phyloP scores from a whole-genome alignment of 2,797 vertebrate species.

The Neoniphon sammara region DNA sequence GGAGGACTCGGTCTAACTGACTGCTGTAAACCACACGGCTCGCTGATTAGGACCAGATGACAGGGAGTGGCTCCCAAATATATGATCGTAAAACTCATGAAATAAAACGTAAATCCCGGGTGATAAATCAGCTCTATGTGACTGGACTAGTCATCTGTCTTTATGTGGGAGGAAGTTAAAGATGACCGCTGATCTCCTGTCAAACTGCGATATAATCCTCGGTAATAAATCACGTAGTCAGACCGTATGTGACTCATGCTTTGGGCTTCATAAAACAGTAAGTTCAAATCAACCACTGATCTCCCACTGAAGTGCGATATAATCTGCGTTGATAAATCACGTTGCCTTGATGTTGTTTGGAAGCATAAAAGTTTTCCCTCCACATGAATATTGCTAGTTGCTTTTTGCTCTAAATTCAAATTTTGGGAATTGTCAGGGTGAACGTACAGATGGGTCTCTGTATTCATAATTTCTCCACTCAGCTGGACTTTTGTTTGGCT shows the following conservation, averaged over 20 bases:
- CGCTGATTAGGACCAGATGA: conserved; percentile 73
- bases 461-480: conserved; percentile 19
- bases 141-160: conserved; percentile 64
- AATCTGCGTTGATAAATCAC: conserved; percentile 66
- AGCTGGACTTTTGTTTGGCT: background rate
- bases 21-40: conserved; percentile 64
- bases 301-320: conserved; percentile 58
- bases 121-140: conserved; percentile 55
- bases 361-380: conserved; percentile 44
- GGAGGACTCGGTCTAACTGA: conserved; percentile 47
- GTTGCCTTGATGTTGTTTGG: conserved; percentile 50
- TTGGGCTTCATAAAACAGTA: conserved; percentile 57
- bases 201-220: conserved; percentile 63
- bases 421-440: conserved; percentile 16
- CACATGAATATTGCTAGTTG: conserved; percentile 42
- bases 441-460: background rate
- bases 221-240: conserved; percentile 53
- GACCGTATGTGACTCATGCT: conserved; percentile 54
- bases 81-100: conserved; percentile 61
- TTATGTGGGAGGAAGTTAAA: conserved; percentile 67
- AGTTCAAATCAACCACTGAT: conserved; percentile 60
- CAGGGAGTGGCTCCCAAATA: conserved; percentile 56
- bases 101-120: conserved; percentile 61
- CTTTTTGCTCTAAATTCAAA: conserved; percentile 46
- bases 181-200: conserved; percentile 63